Evolutionary conservation across 2,113 vertebrate genomes (phyloP).

Genomic region (Thinocorus orbignyianus): DNA sequence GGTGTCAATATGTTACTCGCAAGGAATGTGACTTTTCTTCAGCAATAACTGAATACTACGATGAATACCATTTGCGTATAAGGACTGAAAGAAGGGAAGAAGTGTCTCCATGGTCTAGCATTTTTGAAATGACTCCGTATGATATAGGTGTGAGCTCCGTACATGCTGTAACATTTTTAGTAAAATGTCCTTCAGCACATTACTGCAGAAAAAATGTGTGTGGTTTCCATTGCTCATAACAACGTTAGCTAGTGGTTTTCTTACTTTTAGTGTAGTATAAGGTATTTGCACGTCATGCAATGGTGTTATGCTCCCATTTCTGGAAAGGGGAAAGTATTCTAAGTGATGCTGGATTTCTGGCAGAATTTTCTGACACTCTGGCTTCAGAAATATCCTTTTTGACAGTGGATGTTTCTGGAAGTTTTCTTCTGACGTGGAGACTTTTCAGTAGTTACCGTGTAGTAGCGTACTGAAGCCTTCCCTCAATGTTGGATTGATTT

Average conservation of each 20-base stretch:
- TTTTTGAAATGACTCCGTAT: conserved; percentile 13
- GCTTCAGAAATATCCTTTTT: background rate
- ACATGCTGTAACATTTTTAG: background rate
- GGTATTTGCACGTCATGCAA: background rate
- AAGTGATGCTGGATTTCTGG: background rate
- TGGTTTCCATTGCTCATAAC: background rate
- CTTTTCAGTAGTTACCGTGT: background rate
- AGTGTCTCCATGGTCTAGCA: conserved; percentile 26
- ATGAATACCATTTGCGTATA: background rate
- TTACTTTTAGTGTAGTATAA: accelerated
- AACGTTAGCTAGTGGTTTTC: background rate
- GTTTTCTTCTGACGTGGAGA: background rate
- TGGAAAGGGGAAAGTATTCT: background rate
- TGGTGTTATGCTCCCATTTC: background rate
- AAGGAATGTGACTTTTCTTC: conserved; percentile 49
- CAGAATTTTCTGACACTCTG: background rate
- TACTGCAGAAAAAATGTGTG: accelerated
- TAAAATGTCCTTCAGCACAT: background rate
- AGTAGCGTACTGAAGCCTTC: background rate
- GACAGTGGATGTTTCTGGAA: background rate
- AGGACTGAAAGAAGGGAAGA: background rate
- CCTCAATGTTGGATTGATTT: background rate
- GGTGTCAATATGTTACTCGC: conserved; percentile 39
- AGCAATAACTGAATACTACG: background rate
- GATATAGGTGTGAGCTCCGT: conserved; percentile 1